Conservation (phyloP, 2,797 vertebrate species). For the Rhinophrynus dorsalis region DNA sequence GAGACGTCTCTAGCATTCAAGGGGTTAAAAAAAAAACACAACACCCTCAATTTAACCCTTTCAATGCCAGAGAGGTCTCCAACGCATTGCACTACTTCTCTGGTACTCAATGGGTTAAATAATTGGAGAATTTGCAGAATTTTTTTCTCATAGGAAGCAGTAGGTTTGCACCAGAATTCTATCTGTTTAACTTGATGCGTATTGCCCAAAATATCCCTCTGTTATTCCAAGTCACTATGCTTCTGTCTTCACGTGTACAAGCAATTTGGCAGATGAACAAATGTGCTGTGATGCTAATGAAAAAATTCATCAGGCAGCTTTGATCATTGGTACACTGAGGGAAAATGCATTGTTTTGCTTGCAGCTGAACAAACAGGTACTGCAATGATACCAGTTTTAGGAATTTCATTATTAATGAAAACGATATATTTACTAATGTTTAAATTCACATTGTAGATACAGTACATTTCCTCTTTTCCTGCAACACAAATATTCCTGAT, state of each 20-base stretch:
- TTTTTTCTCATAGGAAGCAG: too few species aligned
- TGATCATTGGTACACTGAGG: constrained; percentile 4
- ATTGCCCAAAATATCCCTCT: too few species aligned
- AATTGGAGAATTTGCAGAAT: too few species aligned
- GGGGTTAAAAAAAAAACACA: too few species aligned
- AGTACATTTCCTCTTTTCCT: constrained; percentile 19
- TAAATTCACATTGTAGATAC: constrained; percentile 29
- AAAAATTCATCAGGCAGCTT: constrained; percentile 18
- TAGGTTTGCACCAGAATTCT: too few species aligned
- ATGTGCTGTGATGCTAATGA: background rate
- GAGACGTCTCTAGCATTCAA: too few species aligned
- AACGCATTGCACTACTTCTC: too few species aligned
- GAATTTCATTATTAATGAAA: constrained; percentile 29
- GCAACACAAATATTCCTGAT: constrained; percentile 10
- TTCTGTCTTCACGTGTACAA: background rate
- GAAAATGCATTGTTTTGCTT: constrained; percentile 26
- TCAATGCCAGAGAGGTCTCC: too few species aligned
- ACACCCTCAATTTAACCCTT: too few species aligned
- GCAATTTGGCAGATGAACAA: background rate
- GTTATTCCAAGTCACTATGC: background rate
- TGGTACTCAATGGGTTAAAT: too few species aligned
- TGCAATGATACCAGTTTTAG: constrained; percentile 23
- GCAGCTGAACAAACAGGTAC: constrained; percentile 33
- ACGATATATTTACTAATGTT: constrained; percentile 22
- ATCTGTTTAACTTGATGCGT: too few species aligned